Conservation (phyloP, 2,113 vertebrate species). For the Emydocephalus ijimae region DNA sequence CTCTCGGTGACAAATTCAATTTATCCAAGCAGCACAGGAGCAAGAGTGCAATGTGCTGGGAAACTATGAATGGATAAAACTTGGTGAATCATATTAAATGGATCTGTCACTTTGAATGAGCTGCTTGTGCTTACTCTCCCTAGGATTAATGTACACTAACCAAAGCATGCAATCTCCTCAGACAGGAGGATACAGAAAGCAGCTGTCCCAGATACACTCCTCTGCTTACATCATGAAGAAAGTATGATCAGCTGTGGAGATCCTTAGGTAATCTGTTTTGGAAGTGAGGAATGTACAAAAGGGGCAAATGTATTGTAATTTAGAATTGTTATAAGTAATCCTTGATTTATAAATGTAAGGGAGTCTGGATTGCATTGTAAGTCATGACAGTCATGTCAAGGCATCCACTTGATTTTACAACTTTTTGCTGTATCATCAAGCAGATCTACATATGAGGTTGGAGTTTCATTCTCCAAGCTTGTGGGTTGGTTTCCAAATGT, state of each 20-base stretch:
- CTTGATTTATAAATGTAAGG: not conserved
- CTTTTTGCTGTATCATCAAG: not conserved
- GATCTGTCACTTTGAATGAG: not conserved
- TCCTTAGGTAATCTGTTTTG: not conserved
- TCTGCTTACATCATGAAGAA: not conserved
- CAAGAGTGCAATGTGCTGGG: not conserved
- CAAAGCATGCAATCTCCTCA: not conserved
- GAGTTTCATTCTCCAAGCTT: not conserved
- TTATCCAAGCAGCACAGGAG: not conserved
- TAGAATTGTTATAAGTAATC: not conserved
- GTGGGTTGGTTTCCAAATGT: not conserved
- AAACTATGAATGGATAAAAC: not conserved
- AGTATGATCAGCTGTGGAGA: not conserved
- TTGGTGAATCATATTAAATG: not conserved
- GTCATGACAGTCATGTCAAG: not conserved
- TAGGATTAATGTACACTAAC: not conserved
- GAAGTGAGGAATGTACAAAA: not conserved
- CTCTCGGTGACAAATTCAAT: not conserved
- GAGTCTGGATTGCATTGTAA: not conserved
- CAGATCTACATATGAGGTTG: not conserved
- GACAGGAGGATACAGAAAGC: not conserved
- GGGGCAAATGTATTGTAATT: not conserved
- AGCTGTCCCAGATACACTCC: not conserved
- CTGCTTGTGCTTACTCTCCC: not conserved
- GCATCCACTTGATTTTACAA: not conserved